These are phyloP conservation scores for Brachyptera risi DNA, from an alignment of 2,888 invertebrate species.

Conservation along the genomic window DNA sequence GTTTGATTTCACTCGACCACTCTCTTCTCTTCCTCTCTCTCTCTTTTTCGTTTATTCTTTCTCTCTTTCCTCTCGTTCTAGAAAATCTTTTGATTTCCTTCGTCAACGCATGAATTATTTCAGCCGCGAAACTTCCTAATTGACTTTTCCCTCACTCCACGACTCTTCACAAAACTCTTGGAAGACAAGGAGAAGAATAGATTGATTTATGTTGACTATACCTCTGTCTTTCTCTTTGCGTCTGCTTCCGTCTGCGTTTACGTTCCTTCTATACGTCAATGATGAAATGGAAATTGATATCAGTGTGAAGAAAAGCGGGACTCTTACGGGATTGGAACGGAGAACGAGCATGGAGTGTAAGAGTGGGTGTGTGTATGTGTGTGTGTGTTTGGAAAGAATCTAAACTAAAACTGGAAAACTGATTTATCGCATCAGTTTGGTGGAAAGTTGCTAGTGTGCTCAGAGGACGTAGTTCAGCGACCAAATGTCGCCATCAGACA, in stretches of 20 bases:
- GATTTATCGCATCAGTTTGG: constrained; percentile 18
- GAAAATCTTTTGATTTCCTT: constrained; percentile 18
- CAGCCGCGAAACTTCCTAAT: constrained; percentile 28
- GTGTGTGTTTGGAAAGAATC: constrained; percentile 18
- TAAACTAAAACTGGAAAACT: constrained; percentile 19
- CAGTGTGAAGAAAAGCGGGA: constrained; percentile 12
- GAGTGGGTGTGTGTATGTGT: not conserved
- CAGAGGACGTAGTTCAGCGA: not conserved
- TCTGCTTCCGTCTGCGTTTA: not conserved
- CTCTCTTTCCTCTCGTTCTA: constrained; percentile 1
- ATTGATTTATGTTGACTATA: constrained; percentile 32
- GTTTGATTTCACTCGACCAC: constrained; percentile 1
- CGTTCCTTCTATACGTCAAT: no score
- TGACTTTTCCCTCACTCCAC: constrained; percentile 26
- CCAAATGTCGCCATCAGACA: constrained; percentile 11
- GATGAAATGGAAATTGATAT: constrained; percentile 33
- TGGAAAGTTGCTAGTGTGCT: not conserved
- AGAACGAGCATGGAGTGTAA: no score
- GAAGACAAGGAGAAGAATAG: constrained; percentile 21
- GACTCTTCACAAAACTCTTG: not conserved
- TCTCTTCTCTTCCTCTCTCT: not conserved
- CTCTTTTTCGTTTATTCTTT: not conserved
- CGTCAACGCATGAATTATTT: constrained; percentile 29
- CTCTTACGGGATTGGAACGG: not conserved
- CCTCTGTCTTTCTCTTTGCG: not conserved